These are phyloP conservation scores for Indicator indicator DNA, from an alignment of 2,113 vertebrate species.

Conservation along the genomic window DNA sequence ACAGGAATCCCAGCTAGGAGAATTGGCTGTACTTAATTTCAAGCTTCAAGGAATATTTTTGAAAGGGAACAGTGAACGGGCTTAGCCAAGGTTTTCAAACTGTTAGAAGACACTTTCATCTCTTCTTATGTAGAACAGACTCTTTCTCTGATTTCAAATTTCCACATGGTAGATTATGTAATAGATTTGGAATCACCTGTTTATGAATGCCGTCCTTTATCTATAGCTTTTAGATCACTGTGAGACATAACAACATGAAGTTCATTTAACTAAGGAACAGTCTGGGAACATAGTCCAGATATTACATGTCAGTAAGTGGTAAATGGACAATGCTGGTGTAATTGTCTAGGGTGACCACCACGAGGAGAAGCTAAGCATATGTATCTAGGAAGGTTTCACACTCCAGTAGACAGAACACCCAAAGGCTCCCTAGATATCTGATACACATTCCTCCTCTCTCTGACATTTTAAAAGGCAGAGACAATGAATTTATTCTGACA, in stretches of 20 bases:
- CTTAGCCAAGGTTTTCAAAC: background rate
- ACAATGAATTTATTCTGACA: background rate
- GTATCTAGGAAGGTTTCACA: background rate
- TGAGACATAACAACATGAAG: background rate
- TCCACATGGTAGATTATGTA: background rate
- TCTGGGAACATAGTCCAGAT: background rate
- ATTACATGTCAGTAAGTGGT: background rate
- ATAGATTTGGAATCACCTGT: background rate
- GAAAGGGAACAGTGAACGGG: background rate
- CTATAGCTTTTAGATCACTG: background rate
- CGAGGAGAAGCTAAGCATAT: background rate
- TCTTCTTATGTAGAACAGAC: background rate
- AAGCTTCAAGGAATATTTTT: background rate
- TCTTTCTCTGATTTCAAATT: background rate
- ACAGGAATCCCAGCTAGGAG: background rate
- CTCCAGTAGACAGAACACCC: background rate
- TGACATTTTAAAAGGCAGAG: slow-evolving; percentile 19
- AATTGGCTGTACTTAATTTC: background rate
- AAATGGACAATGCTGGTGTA: background rate
- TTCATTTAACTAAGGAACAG: background rate
- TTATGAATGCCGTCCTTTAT: background rate
- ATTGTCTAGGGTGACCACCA: background rate
- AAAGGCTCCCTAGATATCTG: background rate
- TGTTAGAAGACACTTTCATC: background rate
- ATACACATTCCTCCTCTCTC: background rate